These are phyloP conservation scores for Callinectes sapidus DNA, from an alignment of 2,888 invertebrate genomes.

Conservation along the genomic window DNA sequence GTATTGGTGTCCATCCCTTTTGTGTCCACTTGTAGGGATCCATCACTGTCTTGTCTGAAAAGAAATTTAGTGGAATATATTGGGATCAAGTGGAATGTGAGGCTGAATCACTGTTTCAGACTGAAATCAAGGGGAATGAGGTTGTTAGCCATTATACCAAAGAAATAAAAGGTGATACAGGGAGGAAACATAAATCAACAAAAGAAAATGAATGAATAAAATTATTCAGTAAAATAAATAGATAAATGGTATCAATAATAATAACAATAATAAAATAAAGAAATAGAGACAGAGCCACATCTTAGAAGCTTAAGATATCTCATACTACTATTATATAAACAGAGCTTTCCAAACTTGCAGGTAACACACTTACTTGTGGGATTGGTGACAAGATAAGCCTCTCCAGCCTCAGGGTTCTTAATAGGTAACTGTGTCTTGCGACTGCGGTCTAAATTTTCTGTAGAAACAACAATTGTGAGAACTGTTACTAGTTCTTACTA, in stretches of 20 bases:
- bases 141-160: not conserved
- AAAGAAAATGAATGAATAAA: not conserved
- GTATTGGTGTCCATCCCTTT: constrained; percentile 60
- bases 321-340: not conserved
- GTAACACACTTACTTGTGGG: constrained; percentile 35
- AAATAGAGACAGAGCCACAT: not conserved
- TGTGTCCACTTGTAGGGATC: constrained; percentile 59
- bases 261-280: not conserved
- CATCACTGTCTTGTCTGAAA: constrained; percentile 36
- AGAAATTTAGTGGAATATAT: not conserved
- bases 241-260: not conserved
- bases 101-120: not conserved
- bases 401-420: constrained; percentile 59
- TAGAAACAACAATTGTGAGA: constrained; percentile 10
- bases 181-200: not conserved
- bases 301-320: not conserved
- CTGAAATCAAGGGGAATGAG: not conserved
- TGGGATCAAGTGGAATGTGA: not conserved
- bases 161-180: not conserved
- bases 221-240: not conserved
- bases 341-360: not conserved
- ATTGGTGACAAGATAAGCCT: constrained; percentile 53
- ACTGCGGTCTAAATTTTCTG: constrained; percentile 50
- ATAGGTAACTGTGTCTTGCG: constrained; percentile 44
- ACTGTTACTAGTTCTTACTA: not conserved